Base-by-base conservation (phyloP, 2,888 invertebrate species). In the Eupithecia tripunctaria region DNA sequence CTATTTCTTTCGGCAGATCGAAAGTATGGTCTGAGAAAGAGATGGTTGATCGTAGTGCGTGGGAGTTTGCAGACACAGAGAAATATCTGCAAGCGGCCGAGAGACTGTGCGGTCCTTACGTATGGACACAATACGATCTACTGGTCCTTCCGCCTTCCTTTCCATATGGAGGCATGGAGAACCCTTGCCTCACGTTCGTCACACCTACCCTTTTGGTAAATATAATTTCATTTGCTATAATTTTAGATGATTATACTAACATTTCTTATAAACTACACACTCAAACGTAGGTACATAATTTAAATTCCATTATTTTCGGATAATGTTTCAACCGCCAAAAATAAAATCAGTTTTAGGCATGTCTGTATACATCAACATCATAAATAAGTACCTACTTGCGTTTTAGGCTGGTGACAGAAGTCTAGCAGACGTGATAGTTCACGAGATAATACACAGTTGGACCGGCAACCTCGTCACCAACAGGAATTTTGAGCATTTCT, bases 121-220 rank as follows among this genome's bases (percentile, higher is more conserved):
- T 97, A 69, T 99, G 99, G 99, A 97, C 97, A 12, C 96, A 96
- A 79, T 99, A 99, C 89, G 99, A 99, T 90, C 86, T 97, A 73
- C 92, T 99, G 56, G 97, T 99, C 51, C 95, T 99, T 85, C 99
- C 99, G 0, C 98, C 99, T 0, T 97, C 97, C 78, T 99, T 99
- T 94, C 98, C 99, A 0, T 99, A 96, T 87, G 99, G 99, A 1
- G 99, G 99, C 25, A 99, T 99, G 99, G 99, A 99, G 91, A 99
- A 99, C 94, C 99, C 99, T 0, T 99, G 99, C 87, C 91, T 99
- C 67, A 99, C 99, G 0, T 99, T 99, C 91, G 97, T 98, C 3
- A 99, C 99, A 0, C 99, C 99, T 5, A 98, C 99, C 0, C 85
- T 99, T 64, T 90, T 99, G 93, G 97, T 86, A 62, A 27, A 4